phyloP scores from a whole-genome alignment of 2,113 vertebrate species.

The Scartelaos histophorus region DNA sequence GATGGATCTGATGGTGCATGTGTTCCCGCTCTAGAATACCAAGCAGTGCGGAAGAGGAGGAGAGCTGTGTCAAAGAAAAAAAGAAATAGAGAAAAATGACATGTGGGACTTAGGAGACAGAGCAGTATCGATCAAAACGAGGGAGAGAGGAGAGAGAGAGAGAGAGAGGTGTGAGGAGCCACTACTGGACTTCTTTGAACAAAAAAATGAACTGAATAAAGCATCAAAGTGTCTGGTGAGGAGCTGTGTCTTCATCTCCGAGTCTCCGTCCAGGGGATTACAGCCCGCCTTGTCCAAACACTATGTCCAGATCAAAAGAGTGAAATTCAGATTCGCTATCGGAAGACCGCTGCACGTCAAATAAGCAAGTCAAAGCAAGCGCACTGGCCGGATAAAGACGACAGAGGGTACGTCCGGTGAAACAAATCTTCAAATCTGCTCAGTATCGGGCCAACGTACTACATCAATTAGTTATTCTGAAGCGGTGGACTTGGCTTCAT shows the following conservation, averaged over 20 bases:
- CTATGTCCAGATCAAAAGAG: slow-evolving; percentile 39
- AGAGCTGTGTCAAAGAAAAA: slow-evolving; percentile 72
- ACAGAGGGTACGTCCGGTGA: background rate
- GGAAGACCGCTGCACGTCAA: slow-evolving; percentile 4
- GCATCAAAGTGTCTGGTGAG: slow-evolving; percentile 64
- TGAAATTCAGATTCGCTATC: slow-evolving; percentile 22
- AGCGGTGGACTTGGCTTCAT: background rate
- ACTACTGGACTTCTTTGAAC: slow-evolving; percentile 65
- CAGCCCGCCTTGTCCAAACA: slow-evolving; percentile 40
- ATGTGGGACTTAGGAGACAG: slow-evolving; percentile 72
- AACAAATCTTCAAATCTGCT: background rate
- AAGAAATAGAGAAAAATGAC: slow-evolving; percentile 65
- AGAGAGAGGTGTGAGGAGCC: slow-evolving; percentile 27
- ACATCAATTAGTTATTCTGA: background rate
- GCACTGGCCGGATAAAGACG: slow-evolving; percentile 5
- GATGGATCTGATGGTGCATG: slow-evolving; percentile 77
- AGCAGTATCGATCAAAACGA: slow-evolving; percentile 69
- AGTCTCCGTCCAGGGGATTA: slow-evolving; percentile 45
- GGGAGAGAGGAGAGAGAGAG: slow-evolving; percentile 17
- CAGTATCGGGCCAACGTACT: background rate
- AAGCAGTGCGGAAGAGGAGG: slow-evolving; percentile 67
- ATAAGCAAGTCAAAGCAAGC: background rate
- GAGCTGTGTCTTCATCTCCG: slow-evolving; percentile 53
- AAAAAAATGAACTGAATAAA: slow-evolving; percentile 60
- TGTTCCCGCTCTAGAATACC: slow-evolving; percentile 72